Percentiles rank a stretch among this genome's conserved stretches.
Conservation (phyloP, 2,888 invertebrate species). For the Clivina fossor region DNA sequence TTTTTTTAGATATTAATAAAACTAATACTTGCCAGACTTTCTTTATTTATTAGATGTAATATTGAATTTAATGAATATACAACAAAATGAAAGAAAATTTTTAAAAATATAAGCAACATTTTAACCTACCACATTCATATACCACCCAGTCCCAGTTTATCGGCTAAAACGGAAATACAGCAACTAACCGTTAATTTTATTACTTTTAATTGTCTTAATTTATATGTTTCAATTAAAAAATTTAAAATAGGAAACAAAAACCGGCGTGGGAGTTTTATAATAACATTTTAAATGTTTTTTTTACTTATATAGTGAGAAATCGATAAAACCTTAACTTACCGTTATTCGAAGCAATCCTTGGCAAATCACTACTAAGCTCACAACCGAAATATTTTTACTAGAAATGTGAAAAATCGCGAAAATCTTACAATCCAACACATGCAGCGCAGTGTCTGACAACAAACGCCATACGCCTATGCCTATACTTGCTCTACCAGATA, state of each 20-base stretch:
- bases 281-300: constrained; percentile 1
- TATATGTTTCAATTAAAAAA: constrained; percentile 31
- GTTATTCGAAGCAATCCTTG: background rate
- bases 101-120: no score
- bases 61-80: no score
- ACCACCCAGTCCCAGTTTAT: no score
- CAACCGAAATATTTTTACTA: constrained; percentile 8
- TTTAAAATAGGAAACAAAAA: constrained; percentile 29
- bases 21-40: no score
- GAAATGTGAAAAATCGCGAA: constrained; percentile 11
- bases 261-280: constrained; percentile 25
- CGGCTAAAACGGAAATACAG: no score
- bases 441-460: constrained; percentile 22
- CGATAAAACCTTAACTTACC: constrained; percentile 14
- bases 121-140: no score
- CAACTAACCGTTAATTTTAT: constrained; percentile 13
- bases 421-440: constrained; percentile 25
- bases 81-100: no score
- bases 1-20: no score
- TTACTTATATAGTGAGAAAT: background rate
- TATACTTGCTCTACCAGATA: no score
- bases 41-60: no score
- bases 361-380: constrained; percentile 10
- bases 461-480: constrained; percentile 33
- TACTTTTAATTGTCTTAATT: constrained; percentile 23